Conservation (phyloP, 37 sponge, comb jelly and placozoan genomes). For the Hexactinellida sp. region DNA sequence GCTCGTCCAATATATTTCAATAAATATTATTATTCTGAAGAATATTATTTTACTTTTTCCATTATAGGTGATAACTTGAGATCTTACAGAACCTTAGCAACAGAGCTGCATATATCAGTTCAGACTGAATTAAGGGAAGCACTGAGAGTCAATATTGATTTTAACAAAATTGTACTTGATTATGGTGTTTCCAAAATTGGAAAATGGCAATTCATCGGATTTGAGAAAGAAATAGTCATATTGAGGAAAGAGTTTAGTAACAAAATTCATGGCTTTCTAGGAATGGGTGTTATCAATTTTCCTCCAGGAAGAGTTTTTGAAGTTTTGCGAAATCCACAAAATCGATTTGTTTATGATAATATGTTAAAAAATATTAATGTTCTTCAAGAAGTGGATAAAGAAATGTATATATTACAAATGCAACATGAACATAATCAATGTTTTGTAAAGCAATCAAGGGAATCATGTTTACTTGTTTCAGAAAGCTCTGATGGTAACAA, state of each 20-base stretch:
- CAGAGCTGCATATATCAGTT: neutral
- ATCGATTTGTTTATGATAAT: slow-evolving; percentile 13
- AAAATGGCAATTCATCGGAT: neutral
- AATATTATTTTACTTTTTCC: no score
- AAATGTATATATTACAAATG: neutral
- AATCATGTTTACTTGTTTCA: neutral
- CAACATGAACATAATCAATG: slow-evolving; percentile 1
- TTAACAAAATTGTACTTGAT: slow-evolving; percentile 3
- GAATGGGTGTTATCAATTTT: neutral
- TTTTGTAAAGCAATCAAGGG: neutral
- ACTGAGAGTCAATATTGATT: neutral
- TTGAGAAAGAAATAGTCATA: neutral
- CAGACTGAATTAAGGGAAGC: neutral
- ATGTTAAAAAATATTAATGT: neutral
- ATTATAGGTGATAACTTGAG: neutral
- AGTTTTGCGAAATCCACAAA: slow-evolving; percentile 9
- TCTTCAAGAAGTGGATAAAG: neutral
- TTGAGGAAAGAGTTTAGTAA: neutral
- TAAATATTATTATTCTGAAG: no score
- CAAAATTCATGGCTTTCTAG: neutral
- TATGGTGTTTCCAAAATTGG: neutral
- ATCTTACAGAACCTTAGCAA: neutral
- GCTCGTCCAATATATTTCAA: no score
- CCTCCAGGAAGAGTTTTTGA: neutral
- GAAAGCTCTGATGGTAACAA: neutral